Percentiles rank a stretch among this genome's conserved stretches.
Conservation (phyloP, 1,140 invertebrate species). For the Aphaenogaster ashmeadi region DNA sequence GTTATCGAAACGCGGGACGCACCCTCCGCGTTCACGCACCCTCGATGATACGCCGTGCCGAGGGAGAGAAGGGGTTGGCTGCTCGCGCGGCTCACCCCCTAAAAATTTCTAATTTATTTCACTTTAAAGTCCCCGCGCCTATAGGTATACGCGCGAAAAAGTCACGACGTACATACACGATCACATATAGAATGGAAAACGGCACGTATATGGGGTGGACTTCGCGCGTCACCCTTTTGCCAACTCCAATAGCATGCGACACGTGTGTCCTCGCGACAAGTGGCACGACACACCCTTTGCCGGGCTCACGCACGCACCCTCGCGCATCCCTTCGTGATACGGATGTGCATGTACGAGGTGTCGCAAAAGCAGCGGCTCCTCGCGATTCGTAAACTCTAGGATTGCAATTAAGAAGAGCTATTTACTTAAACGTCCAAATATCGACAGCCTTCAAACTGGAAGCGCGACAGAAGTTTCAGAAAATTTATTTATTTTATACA, state of each 20-base stretch:
- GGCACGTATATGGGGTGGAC: slow-evolving; percentile 68
- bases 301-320: slow-evolving; percentile 65
- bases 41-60: slow-evolving; percentile 26
- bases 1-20: slow-evolving; percentile 57
- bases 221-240: slow-evolving; percentile 77
- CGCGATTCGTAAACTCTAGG: neutral
- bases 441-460: neutral
- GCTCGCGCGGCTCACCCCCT: slow-evolving; percentile 24
- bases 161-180: slow-evolving; percentile 63
- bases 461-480: neutral
- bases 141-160: slow-evolving; percentile 71
- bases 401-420: neutral
- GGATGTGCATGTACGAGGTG: slow-evolving; percentile 35
- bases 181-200: slow-evolving; percentile 66
- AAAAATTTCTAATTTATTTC: slow-evolving; percentile 83
- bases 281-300: slow-evolving; percentile 80
- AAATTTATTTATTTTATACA: neutral
- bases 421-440: neutral
- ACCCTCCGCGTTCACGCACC: slow-evolving; percentile 42
- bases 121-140: slow-evolving; percentile 83
- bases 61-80: slow-evolving; percentile 59
- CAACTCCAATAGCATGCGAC: slow-evolving; percentile 81
- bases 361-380: slow-evolving; percentile 18
- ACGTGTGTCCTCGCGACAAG: slow-evolving; percentile 85
- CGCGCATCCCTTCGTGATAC: slow-evolving; percentile 55